Conservation (phyloP, 37 sponge, comb jelly and placozoan genomes). For the Chondrosia reniformis region DNA sequence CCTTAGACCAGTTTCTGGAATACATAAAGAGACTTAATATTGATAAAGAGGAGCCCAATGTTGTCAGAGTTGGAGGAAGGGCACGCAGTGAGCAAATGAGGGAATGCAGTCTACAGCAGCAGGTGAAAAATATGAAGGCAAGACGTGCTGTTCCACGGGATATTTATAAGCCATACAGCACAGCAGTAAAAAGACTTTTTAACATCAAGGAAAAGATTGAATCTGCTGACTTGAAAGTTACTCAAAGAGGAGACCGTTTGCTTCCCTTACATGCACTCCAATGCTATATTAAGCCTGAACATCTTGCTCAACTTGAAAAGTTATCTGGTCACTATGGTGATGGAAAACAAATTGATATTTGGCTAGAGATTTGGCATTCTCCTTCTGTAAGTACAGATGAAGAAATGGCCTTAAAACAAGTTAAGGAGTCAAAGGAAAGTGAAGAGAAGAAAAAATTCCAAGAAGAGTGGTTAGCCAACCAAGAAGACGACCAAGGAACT, state of each 20-base stretch:
- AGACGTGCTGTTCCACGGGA: neutral
- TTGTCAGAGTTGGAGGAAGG: neutral
- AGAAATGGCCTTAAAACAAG: neutral
- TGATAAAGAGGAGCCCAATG: neutral
- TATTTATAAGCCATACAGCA: neutral
- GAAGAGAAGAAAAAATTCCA: too few species aligned
- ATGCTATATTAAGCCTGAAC: too few species aligned
- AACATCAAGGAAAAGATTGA: conserved; percentile 26
- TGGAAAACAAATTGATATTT: conserved; percentile 51
- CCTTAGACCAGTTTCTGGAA: conserved; percentile 92
- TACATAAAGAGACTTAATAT: conserved; percentile 26
- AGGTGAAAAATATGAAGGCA: conserved; percentile 5
- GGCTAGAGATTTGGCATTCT: conserved; percentile 57
- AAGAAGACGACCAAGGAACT: neutral
- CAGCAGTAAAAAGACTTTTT: neutral
- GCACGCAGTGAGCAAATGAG: neutral
- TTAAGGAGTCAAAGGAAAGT: neutral
- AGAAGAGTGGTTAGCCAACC: too few species aligned
- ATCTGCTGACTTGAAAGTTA: neutral
- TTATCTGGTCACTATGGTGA: too few species aligned
- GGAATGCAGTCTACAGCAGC: conserved; percentile 2
- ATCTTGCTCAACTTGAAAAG: too few species aligned
- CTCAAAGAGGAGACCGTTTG: neutral
- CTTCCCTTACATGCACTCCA: too few species aligned
- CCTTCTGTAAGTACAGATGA: neutral